A percentile compares a stretch with the other conserved stretches of the same genome.
These are phyloP conservation scores for Gorsachius goisagi DNA, from an alignment of 2,113 vertebrate genomes.

Conservation along the genomic window DNA sequence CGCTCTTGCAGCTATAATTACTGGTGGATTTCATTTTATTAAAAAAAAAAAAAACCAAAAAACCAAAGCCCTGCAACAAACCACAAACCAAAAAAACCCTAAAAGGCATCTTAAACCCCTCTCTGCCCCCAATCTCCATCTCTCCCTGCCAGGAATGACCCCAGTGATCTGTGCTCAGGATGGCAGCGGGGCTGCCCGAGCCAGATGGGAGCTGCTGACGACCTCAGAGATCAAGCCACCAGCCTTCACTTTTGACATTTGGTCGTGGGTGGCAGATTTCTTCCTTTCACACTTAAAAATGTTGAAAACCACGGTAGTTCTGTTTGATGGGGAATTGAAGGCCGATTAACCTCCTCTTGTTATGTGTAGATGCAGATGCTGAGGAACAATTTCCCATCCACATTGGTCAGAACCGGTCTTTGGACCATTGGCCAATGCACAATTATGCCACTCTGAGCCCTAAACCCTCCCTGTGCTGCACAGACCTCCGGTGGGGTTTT, in stretches of 20 bases:
- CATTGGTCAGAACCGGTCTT: fast-evolving
- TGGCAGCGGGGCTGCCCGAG: not conserved
- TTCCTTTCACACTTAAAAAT: conserved; percentile 3
- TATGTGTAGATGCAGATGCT: not conserved
- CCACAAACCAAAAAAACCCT: not conserved
- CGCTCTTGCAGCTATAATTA: not conserved
- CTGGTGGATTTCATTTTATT: not conserved
- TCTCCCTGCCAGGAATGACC: not conserved
- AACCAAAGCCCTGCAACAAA: not conserved
- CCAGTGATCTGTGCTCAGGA: not conserved
- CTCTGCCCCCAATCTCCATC: not conserved
- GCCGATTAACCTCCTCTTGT: not conserved
- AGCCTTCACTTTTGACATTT: conserved; percentile 29
- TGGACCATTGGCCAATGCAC: not conserved
- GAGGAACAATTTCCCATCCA: not conserved
- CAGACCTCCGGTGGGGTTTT: not conserved
- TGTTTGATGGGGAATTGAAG: not conserved
- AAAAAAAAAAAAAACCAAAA: not conserved
- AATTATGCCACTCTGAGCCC: fast-evolving
- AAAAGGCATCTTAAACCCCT: not conserved
- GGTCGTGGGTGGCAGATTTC: not conserved
- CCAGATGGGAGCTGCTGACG: conserved; percentile 30
- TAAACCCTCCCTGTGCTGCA: fast-evolving
- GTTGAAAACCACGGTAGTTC: not conserved
- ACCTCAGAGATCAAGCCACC: conserved; percentile 7